Conservation (phyloP, 2,797 vertebrate species). For the Acridotheres tristis region DNA sequence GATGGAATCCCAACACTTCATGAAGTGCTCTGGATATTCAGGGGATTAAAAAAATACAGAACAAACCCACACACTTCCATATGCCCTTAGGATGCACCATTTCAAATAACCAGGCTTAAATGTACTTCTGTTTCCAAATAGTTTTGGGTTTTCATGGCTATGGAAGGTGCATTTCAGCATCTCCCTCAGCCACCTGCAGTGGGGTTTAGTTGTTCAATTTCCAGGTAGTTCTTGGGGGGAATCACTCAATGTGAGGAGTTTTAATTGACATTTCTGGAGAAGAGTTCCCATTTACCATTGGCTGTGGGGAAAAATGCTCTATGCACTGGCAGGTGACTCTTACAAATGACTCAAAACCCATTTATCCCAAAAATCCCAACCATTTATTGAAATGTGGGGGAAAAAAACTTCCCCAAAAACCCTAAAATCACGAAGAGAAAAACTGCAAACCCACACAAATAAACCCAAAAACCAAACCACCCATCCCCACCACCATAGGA, state of each 20-base stretch:
- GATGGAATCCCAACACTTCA: neutral
- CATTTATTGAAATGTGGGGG: neutral
- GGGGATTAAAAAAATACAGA: neutral
- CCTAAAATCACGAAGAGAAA: neutral
- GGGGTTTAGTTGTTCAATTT: neutral
- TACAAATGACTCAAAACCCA: neutral
- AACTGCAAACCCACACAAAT: neutral
- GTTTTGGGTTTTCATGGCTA: neutral
- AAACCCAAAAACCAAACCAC: neutral
- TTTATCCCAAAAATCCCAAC: neutral
- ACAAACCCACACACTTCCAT: fast-evolving
- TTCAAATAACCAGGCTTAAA: neutral
- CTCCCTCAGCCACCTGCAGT: neutral
- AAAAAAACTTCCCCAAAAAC: neutral
- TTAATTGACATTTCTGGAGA: neutral
- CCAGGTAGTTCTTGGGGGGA: neutral
- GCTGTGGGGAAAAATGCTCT: neutral
- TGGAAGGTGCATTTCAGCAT: neutral
- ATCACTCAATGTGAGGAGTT: neutral
- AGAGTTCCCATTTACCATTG: neutral
- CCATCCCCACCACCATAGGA: neutral
- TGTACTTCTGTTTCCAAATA: neutral
- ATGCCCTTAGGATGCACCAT: neutral
- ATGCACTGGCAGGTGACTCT: neutral
- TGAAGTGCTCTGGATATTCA: neutral